phyloP scores from a whole-genome alignment of 2,113 vertebrate genomes.

The Protobothrops mucrosquamatus region DNA sequence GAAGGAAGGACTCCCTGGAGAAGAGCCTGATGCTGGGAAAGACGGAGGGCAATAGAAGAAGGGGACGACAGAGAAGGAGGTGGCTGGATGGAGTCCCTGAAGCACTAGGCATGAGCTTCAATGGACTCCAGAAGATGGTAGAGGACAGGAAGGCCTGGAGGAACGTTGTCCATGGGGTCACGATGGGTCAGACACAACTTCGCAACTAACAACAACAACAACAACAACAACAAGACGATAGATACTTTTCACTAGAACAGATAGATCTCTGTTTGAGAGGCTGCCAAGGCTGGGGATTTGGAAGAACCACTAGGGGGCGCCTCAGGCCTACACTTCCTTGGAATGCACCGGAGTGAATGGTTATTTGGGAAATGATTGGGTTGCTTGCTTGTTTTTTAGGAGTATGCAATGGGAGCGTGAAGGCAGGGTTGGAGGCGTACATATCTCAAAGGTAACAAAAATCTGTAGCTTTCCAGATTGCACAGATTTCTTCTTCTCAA shows the following conservation, averaged over 20 bases:
- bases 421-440: not conserved
- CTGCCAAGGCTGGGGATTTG: not conserved
- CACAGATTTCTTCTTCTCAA: not conserved
- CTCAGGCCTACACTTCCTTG: not conserved
- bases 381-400: not conserved
- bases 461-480: not conserved
- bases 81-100: no score
- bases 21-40: no score
- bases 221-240: not conserved
- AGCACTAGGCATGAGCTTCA: fast-evolving
- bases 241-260: not conserved
- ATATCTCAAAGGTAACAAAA: not conserved
- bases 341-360: not conserved
- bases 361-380: not conserved
- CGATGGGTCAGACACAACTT: no score
- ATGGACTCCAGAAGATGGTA: no score
- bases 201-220: no score
- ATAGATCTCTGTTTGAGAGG: no score
- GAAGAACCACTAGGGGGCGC: not conserved
- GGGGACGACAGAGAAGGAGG: no score
- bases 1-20: no score
- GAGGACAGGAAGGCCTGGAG: no score
- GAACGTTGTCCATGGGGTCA: no score
- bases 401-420: not conserved
- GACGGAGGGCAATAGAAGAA: no score